These are phyloP conservation scores for Lates calcarifer DNA, from an alignment of 2,113 vertebrate species.

Conservation along the genomic window DNA sequence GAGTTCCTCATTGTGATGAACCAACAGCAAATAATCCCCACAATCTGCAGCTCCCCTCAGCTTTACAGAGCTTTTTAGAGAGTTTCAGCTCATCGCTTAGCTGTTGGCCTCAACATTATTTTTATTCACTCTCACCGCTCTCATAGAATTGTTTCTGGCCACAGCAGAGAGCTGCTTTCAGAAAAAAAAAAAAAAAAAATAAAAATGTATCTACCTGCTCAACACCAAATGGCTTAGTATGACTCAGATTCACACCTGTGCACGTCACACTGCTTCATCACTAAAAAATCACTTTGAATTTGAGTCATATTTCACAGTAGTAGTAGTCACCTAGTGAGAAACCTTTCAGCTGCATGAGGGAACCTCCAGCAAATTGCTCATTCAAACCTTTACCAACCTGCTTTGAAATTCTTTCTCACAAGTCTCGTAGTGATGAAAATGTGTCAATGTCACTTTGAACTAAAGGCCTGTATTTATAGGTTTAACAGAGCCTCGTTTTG, in stretches of 20 bases:
- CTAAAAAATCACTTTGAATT: not conserved
- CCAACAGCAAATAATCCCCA: too few species aligned
- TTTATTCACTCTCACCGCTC: too few species aligned
- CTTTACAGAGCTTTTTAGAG: too few species aligned
- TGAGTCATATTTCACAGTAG: not conserved
- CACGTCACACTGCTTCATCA: not conserved
- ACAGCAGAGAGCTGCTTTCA: too few species aligned
- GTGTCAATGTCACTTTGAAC: conserved; percentile 75
- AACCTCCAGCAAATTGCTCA: not conserved
- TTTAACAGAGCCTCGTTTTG: conserved; percentile 68
- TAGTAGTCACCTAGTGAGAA: not conserved
- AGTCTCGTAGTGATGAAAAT: conserved; percentile 56
- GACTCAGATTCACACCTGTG: not conserved
- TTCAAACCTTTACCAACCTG: conserved; percentile 12
- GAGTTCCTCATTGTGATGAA: too few species aligned
- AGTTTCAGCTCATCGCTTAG: too few species aligned
- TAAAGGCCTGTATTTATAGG: conserved; percentile 76
- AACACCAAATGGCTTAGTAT: too few species aligned
- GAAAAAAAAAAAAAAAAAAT: too few species aligned
- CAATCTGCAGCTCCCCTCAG: too few species aligned
- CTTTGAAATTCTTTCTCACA: conserved; percentile 27
- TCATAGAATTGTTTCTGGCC: too few species aligned
- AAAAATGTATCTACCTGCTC: too few species aligned
- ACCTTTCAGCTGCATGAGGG: not conserved
- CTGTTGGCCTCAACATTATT: too few species aligned